phyloP scores from a whole-genome alignment of 2,113 vertebrate species.

The Tyto alba region DNA sequence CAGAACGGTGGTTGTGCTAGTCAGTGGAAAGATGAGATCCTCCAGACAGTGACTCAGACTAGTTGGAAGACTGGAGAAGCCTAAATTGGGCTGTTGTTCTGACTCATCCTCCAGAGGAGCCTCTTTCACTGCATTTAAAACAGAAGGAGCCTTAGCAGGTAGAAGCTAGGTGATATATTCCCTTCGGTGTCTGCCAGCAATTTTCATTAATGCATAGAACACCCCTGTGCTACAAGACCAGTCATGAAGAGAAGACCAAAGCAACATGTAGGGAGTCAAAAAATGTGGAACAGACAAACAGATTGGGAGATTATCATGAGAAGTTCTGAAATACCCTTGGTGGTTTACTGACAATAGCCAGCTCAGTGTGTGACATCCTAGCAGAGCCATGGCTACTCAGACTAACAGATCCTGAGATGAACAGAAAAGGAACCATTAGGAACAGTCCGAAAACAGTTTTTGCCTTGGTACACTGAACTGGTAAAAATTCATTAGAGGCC shows the following conservation, averaged over 20 bases:
- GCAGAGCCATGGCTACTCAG: neutral
- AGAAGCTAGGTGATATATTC: neutral
- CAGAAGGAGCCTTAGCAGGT: neutral
- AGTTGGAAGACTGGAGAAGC: neutral
- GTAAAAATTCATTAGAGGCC: neutral
- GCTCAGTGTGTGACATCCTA: neutral
- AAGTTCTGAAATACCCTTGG: neutral
- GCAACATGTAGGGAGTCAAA: rapidly evolving
- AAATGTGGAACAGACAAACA: neutral
- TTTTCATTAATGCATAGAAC: neutral
- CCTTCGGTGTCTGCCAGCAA: neutral
- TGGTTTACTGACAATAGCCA: neutral
- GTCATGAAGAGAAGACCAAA: neutral
- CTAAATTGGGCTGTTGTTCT: neutral
- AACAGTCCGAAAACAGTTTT: neutral
- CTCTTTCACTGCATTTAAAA: neutral
- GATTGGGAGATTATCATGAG: neutral
- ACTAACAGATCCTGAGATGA: neutral
- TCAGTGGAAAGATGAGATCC: neutral
- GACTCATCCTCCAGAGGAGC: neutral
- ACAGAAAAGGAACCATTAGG: neutral
- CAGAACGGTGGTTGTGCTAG: neutral
- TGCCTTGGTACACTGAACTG: neutral
- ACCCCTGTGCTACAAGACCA: neutral
- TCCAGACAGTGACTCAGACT: neutral